Evolutionary conservation across 1,140 invertebrate species (phyloP).

Genomic region (Drosophila ficusphila): DNA sequence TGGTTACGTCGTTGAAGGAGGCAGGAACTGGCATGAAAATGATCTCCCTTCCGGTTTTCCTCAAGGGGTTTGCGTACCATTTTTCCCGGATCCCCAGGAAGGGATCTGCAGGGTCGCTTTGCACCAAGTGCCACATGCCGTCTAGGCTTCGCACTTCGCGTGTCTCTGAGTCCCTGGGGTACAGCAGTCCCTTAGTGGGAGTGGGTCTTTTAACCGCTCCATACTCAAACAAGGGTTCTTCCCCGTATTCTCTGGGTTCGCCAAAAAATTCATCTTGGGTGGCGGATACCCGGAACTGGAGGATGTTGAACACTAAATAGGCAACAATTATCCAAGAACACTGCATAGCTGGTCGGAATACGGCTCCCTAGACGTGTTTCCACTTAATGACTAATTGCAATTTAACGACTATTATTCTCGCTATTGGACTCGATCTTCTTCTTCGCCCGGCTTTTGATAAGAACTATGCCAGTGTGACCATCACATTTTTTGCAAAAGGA

Average conservation of each 20-base stretch:
- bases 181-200: slow-evolving; percentile 87
- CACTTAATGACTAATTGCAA: neutral
- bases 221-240: slow-evolving; percentile 36
- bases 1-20: slow-evolving; percentile 97
- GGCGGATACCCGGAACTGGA: neutral
- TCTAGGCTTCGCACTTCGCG: slow-evolving; percentile 91
- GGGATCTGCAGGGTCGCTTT: slow-evolving; percentile 87
- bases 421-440: neutral
- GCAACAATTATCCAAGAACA: neutral
- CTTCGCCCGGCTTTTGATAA: slow-evolving; percentile 11
- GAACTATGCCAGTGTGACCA: neutral
- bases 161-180: slow-evolving; percentile 92
- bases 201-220: slow-evolving; percentile 10
- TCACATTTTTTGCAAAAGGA: no score
- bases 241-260: neutral
- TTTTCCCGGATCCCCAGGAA: slow-evolving; percentile 89
- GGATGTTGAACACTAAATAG: neutral
- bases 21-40: slow-evolving; percentile 96
- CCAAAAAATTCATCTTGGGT: neutral
- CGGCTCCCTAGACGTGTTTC: neutral
- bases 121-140: slow-evolving; percentile 94
- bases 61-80: slow-evolving; percentile 88
- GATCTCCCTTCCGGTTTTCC: slow-evolving; percentile 15
- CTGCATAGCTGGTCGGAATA: neutral
- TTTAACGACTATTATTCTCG: neutral